phyloP scores from a whole-genome alignment of 2,888 invertebrate genomes.

The Amitus sp. region DNA sequence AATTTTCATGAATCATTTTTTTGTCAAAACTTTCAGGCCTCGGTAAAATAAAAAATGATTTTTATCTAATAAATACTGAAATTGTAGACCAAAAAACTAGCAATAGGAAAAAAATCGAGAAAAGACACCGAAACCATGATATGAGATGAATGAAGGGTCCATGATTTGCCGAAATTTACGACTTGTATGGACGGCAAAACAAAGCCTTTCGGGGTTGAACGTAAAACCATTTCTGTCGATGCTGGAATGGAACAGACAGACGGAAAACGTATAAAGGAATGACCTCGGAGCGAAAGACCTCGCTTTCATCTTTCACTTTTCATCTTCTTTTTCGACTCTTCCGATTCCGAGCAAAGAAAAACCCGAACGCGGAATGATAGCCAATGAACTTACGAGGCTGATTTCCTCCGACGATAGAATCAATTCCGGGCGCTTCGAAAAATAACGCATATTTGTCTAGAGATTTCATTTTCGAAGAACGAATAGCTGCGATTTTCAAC shows the following conservation, averaged over 20 bases:
- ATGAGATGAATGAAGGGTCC: too few relatives aligned
- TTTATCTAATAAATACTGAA: too few relatives aligned
- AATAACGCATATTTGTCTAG: neutral
- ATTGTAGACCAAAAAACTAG: too few relatives aligned
- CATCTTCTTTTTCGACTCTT: conserved; percentile 17
- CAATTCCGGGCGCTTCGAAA: neutral
- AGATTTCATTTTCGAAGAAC: too few relatives aligned
- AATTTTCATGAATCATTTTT: too few relatives aligned
- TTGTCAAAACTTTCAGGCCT: too few relatives aligned
- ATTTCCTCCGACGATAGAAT: conserved; percentile 20
- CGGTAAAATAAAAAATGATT: too few relatives aligned
- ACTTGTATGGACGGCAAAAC: conserved; percentile 15
- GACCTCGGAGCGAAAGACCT: conserved; percentile 28
- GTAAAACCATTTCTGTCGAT: conserved; percentile 45
- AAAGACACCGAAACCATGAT: too few relatives aligned
- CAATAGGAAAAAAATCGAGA: too few relatives aligned
- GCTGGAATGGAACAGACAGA: conserved; percentile 29
- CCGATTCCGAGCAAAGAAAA: neutral
- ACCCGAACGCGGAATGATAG: conserved; percentile 14
- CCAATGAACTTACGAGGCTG: conserved; percentile 13
- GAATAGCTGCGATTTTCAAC: too few relatives aligned
- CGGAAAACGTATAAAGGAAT: conserved; percentile 20
- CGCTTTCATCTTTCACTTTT: conserved; percentile 15
- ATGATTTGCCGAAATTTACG: neutral
- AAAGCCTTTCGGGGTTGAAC: conserved; percentile 39